Percentiles rank a stretch among this genome's conserved stretches.
Conservation (phyloP, 2,113 vertebrate genomes). For the Rattus rattus region DNA sequence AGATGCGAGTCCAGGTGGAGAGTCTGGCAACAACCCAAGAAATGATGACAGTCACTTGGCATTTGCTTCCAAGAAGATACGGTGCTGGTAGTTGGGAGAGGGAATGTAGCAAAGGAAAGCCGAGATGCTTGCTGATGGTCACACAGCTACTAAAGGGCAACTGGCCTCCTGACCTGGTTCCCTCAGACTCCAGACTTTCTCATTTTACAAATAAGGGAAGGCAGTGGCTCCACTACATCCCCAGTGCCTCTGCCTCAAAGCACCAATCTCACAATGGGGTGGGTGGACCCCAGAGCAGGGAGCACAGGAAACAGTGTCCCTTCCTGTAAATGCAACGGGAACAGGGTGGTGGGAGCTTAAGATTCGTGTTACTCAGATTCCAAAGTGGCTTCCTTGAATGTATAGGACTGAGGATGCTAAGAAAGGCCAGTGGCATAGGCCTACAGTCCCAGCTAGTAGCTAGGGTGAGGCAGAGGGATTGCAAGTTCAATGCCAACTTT, state of each 20-base stretch:
- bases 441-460: neutral
- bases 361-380: neutral
- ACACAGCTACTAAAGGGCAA: neutral
- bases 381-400: neutral
- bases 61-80: fast-evolving
- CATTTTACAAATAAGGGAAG: neutral
- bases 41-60: neutral
- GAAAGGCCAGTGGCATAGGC: neutral
- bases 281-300: neutral
- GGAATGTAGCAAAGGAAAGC: neutral
- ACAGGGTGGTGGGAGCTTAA: neutral
- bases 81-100: no score
- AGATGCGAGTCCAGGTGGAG: neutral
- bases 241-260: neutral
- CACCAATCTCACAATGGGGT: neutral
- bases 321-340: neutral
- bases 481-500: neutral
- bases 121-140: neutral
- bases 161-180: neutral
- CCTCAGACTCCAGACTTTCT: neutral
- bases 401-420: neutral
- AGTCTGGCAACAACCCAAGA: neutral
- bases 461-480: neutral
- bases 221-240: neutral
- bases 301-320: neutral